Percentiles rank a stretch among this genome's conserved stretches.
Conservation (phyloP, 2,113 vertebrate genomes). For the Dicrurus megarhynchus region DNA sequence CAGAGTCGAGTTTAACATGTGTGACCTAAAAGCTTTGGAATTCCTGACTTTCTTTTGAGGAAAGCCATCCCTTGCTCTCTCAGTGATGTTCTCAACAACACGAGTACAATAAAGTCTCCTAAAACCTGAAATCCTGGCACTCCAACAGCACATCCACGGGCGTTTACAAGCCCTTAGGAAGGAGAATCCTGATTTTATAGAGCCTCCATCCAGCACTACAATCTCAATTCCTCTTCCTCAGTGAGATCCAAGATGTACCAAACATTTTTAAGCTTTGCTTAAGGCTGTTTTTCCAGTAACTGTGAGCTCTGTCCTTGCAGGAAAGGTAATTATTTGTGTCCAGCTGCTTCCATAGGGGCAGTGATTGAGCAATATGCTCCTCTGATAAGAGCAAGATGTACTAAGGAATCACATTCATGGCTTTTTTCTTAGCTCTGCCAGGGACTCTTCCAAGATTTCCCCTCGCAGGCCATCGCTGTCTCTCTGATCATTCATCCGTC, state of each 20-base stretch:
- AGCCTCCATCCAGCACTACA: not conserved
- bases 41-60: slow-evolving; percentile 50
- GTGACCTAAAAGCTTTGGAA: slow-evolving; percentile 64
- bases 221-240: not conserved
- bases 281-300: not conserved
- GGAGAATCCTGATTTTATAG: not conserved
- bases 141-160: not conserved
- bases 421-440: not conserved
- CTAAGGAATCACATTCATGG: not conserved
- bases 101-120: not conserved
- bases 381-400: fast-evolving
- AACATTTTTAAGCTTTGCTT: not conserved
- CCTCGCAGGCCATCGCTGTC: fast-evolving
- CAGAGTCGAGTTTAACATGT: not conserved
- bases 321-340: not conserved
- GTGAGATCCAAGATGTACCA: not conserved
- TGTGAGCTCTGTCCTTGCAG: not conserved
- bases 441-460: not conserved
- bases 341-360: not conserved
- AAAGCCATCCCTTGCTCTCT: not conserved
- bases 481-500: not conserved
- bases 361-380: fast-evolving
- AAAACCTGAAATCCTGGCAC: not conserved
- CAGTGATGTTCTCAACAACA: not conserved
- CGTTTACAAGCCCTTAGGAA: not conserved